Evolutionary conservation across 2,113 vertebrate species (phyloP).

Genomic region (Elephas maximus): DNA sequence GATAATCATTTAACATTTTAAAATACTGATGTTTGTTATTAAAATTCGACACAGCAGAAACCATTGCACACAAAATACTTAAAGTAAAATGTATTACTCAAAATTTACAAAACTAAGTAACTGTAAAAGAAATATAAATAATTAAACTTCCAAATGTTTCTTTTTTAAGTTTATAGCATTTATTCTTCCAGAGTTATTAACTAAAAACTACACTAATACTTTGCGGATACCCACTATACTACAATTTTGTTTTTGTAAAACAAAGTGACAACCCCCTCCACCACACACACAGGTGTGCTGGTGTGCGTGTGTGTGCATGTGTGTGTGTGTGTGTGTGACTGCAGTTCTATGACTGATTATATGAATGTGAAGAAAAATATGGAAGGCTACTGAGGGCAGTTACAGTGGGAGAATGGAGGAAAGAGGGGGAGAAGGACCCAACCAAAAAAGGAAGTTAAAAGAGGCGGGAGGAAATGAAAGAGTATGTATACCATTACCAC

Average conservation of each 20-base stretch:
- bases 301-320: neutral
- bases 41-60: conserved; percentile 45
- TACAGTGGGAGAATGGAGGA: neutral
- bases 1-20: neutral
- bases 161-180: neutral
- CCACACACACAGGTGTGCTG: neutral
- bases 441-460: neutral
- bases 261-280: neutral
- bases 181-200: neutral
- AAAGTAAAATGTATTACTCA: conserved; percentile 20
- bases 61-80: neutral
- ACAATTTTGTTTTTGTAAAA: neutral
- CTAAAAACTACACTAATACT: neutral
- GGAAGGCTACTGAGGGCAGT: neutral
- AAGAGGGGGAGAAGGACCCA: neutral
- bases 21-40: neutral
- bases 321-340: neutral
- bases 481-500: neutral
- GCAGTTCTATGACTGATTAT: neutral
- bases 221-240: neutral
- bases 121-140: conserved; percentile 37
- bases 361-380: neutral
- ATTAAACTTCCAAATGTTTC: neutral
- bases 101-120: conserved; percentile 27
- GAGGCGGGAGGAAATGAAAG: neutral